Evolutionary conservation across 2,797 vertebrate species (phyloP), one percentile per base, ranked within the genome.

Genomic region (Xiphophorus birchmanni): DNA sequence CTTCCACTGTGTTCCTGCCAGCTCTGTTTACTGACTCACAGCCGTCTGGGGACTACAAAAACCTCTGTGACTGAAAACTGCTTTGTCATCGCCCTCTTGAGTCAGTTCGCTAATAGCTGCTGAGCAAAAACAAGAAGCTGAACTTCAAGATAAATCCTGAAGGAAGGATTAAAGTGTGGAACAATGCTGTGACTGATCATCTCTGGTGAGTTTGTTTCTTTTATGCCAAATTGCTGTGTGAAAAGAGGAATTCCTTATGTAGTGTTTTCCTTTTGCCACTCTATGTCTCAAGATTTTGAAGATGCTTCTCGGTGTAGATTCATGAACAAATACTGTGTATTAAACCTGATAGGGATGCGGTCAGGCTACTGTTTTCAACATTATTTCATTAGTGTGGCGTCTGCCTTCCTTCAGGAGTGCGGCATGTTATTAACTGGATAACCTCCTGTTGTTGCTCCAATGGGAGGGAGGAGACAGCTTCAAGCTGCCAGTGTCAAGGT

Each of bases 121-220:
- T 32, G 29, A 73, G 23, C 47, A 11, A 42, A 37, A 80, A 65
- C 56, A 73, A 32, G 45, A 69, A 81, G 32, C 48, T 56, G 44
- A 21, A 82, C 74, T n/a, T 47, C 8, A 26, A 73, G 23, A 67
- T 17, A 1, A n/a, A 63, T 8, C 1, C 0, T 4, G n/a, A 60
- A 65, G 56, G 72, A 73, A 40, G 54, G 12, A 5, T 8, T 40
- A 6, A 40, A 74, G 42, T 71, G 15, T 35, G 48, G 52, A 77
- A 54, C 23, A 0, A 95, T 94, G 94, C 80, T 93, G 48, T 95
- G 94, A 95, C 85, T 65, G 1, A 5, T 95, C 37, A 80, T 91
- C 71, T 88, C 89, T 77, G 90, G 94, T 95, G 79, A 92, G 92
- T 82, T 76, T 50, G n/a, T 71, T 71, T 45, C 4, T 13, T 71